Evolutionary conservation across 2,797 vertebrate genomes (phyloP), one percentile per base, ranked within the genome.

Genomic region (Tarsius wallacei): DNA sequence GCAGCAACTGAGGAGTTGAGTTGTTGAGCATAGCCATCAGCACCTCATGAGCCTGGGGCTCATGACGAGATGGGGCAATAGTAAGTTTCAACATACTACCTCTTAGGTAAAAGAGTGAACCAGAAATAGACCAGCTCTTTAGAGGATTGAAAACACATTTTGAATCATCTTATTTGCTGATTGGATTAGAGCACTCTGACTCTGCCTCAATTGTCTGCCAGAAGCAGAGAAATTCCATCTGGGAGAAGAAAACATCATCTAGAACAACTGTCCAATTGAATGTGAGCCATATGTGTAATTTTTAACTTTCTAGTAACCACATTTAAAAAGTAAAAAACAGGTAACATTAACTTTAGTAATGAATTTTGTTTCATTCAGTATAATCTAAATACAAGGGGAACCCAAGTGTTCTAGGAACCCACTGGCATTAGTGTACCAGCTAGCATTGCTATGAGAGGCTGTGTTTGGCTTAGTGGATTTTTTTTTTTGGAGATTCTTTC

Each of bases 291-390:
- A 28, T 63, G 13, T 28, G 11, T 28, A 63, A 63, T 63, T 63
- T 63, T 63, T 26, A 28, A 63, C 82, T 90, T 85, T 80, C 87
- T 81, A 57, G 88, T 73, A 93, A 87, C 42, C 59, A 70, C 26
- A 77, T 49, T 96, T 55, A 57, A 91, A 73, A 80, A 47, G 17
- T 64, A 78, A 55, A 51, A 78, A 74, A 28, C 24, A 61, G 26
- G 10, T 85, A 33, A 83, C 73, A 61, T 93, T 81, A 71, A 33
- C 42, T 90, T 61, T 87, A 63, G 42, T 63, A 64, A 71, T 19
- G 12, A 17, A 64, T 90, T 74, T 87, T 82, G 33, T 73, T 83
- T 84, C 59, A 55, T n/a, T 64, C 33, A 59, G 4, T n/a, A 47
- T 87, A 87, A 73, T 42, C 42, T 55, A 55, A 89, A 61, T 83